These are phyloP conservation scores for Dendrolimus punctatus DNA, from an alignment of 1,140 invertebrate genomes.

Conservation along the genomic window DNA sequence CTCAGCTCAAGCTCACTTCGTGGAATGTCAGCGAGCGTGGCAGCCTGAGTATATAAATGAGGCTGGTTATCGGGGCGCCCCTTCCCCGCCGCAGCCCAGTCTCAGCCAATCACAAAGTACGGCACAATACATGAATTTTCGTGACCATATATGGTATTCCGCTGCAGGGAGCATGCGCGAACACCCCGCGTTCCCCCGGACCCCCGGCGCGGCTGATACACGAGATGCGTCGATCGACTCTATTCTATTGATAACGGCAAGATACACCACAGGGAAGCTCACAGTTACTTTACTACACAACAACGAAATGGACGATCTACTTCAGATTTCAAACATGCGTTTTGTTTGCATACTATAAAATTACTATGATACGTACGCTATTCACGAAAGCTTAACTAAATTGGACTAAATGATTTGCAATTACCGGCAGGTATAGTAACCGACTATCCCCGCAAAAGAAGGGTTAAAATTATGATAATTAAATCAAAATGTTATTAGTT, in stretches of 20 bases:
- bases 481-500: too few relatives aligned
- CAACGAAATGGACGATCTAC: conserved; percentile 13
- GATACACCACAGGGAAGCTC: conserved; percentile 22
- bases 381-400: too few relatives aligned
- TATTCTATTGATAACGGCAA: conserved; percentile 41
- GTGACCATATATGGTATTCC: conserved; percentile 70
- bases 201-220: conserved; percentile 41
- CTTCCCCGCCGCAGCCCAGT: conserved; percentile 45
- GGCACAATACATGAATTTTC: conserved; percentile 55
- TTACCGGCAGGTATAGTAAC: too few relatives aligned
- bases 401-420: too few relatives aligned
- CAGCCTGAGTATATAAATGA: conserved; percentile 62
- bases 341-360: too few relatives aligned
- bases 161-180: conserved; percentile 63
- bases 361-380: too few relatives aligned
- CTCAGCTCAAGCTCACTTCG: conserved; percentile 61
- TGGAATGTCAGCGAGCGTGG: conserved; percentile 60
- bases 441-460: too few relatives aligned
- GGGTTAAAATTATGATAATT: too few relatives aligned
- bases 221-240: conserved; percentile 15
- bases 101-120: conserved; percentile 51
- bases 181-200: conserved; percentile 32
- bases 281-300: conserved; percentile 13
- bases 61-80: conserved; percentile 60
- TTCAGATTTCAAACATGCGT: too few relatives aligned